phyloP scores from a whole-genome alignment of 2,888 invertebrate species.

The Graphium colonna region DNA sequence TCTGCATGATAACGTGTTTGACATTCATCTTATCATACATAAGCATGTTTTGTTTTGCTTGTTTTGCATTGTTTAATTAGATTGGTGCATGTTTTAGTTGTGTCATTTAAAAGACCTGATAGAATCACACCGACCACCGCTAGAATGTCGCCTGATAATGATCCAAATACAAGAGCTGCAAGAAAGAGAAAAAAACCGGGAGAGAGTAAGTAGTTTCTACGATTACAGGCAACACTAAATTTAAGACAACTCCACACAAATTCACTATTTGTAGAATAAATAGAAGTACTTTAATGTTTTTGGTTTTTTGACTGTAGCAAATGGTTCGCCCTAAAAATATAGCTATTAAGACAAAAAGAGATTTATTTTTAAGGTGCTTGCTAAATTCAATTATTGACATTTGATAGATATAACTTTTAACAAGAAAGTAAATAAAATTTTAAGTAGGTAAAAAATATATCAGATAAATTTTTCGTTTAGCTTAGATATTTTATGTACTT shows the following conservation, averaged over 20 bases:
- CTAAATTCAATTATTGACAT: too few species aligned
- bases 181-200: conserved; percentile 89
- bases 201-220: conserved; percentile 64
- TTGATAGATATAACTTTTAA: too few species aligned
- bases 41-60: conserved; percentile 31
- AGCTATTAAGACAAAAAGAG: too few species aligned
- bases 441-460: too few species aligned
- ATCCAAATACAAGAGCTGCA: conserved; percentile 52
- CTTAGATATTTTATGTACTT: too few species aligned
- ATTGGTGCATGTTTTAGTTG: conserved; percentile 81
- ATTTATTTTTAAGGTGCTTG: too few species aligned
- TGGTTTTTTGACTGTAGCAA: conserved; percentile 11
- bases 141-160: conserved; percentile 49
- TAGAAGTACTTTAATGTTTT: conserved; percentile 5
- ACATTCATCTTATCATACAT: conserved; percentile 10
- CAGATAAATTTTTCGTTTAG: too few species aligned
- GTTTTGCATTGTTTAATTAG: conserved; percentile 29
- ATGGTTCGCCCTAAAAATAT: too few species aligned
- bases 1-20: background rate
- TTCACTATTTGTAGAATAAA: too few species aligned
- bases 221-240: background rate
- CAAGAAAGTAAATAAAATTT: too few species aligned
- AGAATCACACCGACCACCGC: conserved; percentile 51
- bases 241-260: too few species aligned
- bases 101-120: conserved; percentile 90